Base-by-base conservation (phyloP, 1,140 invertebrate genomes). In the Formica exsecta region DNA sequence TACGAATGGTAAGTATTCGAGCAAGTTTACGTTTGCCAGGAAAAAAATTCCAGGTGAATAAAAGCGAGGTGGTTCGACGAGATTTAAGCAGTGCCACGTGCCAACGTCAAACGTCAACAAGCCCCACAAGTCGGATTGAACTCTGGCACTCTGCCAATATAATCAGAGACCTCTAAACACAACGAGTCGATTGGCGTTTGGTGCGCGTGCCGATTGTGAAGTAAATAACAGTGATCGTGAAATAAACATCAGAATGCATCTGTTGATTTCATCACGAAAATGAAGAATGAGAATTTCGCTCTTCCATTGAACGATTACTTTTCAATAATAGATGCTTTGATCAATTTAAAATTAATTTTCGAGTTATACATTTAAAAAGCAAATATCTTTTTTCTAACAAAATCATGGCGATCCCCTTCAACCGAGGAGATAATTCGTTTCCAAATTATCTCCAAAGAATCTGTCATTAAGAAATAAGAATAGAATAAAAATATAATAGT, bases 1-100 rank as follows among this genome's bases (percentile, higher is more conserved):
- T 36, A n/a, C 41, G 65, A 51, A 29, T 86, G 88, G 87, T 89
- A 83, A 70, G 7, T 25, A 29, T 59, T 66, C 16, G 9, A 22
- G 22, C 9, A 59, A 44, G 32, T n/a, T 48, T 13, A 36, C 32
- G n/a, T 25, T 76, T 41, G 13, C 9, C 22, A 8, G 2, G 11
- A 22, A 0, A 13, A 36, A 16, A 2, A 16, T 48, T 48, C 13
- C 13, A 48, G 44, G 44, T 48, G 44, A 48, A 48, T 51, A 51
- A 51, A 19, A 13, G 48, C 16, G 16, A 16, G 9, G 4, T 6
- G 4, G 7, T 16, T 51, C 48, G 48, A 0, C 16, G 16, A 51
- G 16, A 51, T 13, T 51, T 51, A 19, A 5, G 48, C 16, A 19
- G 25, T 25, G 6, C n/a, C 80, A 25, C 38, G 19, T 76, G 68